Base-by-base conservation (phyloP, 2,888 invertebrate species). In the Hartigia nigra region DNA sequence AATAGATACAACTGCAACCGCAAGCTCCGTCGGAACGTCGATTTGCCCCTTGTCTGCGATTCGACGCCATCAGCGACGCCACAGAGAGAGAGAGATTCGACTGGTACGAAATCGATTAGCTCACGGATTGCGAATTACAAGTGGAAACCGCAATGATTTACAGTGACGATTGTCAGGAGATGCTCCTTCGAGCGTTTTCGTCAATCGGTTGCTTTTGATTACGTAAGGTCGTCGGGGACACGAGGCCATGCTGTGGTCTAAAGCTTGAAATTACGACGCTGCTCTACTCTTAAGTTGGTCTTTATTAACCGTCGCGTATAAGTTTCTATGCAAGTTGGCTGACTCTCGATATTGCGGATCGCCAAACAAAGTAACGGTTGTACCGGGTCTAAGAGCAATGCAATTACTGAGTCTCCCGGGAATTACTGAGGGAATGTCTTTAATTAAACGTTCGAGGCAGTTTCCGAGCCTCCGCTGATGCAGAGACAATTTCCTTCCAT, bases 381-480 rank as follows among this genome's bases (percentile, higher is more conserved):
- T 87, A 88, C 84, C 81, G 84, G 84, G 84, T n/a, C 88, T 89
- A 88, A 89, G 89, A 88, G 90, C 89, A 88, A 90, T 89, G 89
- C 89, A 90, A 91, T 91, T 91, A 91, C 89, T n/a, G 84, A 85
- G 83, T 85, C 84, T 80, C 83, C 80, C 85, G 86, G 86, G 85
- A 88, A 90, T 90, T 89, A 89, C 89, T 89, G 88, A 89, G 88
- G 87, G 90, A 90, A 90, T 90, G 90, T 87, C 89, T 91, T 91
- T 90, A 91, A 91, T 91, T 91, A 90, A 91, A 91, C 89, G 90
- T 89, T 89, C 88, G 89, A 87, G 90, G 88, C 89, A 90, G 90
- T 87, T 90, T 90, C 88, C 88, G 87, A 89, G 88, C 88, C 88
- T 88, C 86, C 87, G 90, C 88, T 90, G 90, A 90, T 90, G 90